A percentile compares a stretch with the other conserved stretches of the same genome.
Evolutionary conservation across 2,797 vertebrate genomes (phyloP).

Genomic region (Bradypus variegatus): DNA sequence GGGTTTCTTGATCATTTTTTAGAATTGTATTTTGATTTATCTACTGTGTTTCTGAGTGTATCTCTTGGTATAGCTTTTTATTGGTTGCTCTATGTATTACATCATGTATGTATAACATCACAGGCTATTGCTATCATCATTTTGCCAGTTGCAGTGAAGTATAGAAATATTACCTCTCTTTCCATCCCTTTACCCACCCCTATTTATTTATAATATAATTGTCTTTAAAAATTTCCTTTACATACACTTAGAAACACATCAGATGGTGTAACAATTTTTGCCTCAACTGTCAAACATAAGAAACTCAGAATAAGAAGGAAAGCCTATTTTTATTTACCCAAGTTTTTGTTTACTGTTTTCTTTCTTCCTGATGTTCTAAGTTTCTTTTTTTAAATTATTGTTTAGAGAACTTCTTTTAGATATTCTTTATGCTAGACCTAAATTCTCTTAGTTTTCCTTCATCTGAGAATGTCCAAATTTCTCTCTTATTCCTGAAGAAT

Average conservation of each 20-base stretch:
- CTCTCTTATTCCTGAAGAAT: background rate
- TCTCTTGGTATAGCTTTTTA: background rate
- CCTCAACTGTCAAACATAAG: background rate
- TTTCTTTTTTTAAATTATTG: background rate
- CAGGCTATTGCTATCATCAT: background rate
- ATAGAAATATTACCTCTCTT: background rate
- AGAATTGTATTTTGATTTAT: background rate
- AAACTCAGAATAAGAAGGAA: background rate
- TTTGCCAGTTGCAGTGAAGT: background rate
- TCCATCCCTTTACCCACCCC: background rate
- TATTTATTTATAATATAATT: background rate
- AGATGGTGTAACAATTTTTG: background rate
- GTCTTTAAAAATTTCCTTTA: background rate
- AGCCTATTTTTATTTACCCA: background rate
- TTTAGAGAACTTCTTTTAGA: background rate
- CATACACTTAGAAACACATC: background rate
- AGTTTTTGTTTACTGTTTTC: background rate
- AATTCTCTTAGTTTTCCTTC: background rate
- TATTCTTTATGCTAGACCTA: background rate
- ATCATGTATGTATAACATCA: background rate
- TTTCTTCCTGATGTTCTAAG: background rate
- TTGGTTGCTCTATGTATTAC: background rate
- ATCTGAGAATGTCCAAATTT: background rate
- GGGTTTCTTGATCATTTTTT: background rate
- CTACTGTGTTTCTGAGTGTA: background rate